phyloP scores from a whole-genome alignment of 2,888 invertebrate species.

The Hyppa rectilinea region DNA sequence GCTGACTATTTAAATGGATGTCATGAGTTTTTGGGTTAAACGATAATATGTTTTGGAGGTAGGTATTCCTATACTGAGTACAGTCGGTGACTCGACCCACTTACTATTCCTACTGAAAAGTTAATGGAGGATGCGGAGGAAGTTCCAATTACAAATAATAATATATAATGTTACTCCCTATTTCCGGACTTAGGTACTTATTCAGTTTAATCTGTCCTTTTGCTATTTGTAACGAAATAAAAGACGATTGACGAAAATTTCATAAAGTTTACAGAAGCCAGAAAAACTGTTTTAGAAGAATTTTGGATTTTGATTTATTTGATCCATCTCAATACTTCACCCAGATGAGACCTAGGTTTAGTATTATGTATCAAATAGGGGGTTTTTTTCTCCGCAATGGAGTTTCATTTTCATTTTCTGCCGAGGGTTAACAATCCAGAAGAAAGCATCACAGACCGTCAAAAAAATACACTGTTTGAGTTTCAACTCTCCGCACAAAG shows the following conservation, averaged over 20 bases:
- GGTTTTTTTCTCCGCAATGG: no score
- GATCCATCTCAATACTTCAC: no score
- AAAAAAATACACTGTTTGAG: no score
- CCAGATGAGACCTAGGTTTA: no score
- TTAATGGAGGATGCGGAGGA: background rate
- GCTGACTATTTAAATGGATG: slow-evolving; percentile 49
- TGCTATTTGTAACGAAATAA: background rate
- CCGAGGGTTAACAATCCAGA: no score
- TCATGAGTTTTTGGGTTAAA: slow-evolving; percentile 27
- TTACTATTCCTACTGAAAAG: slow-evolving; percentile 1
- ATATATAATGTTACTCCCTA: background rate
- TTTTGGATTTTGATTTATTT: background rate
- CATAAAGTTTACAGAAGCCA: background rate
- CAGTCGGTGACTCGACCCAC: slow-evolving; percentile 3
- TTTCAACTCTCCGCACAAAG: no score
- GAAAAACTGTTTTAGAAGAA: no score
- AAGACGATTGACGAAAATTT: no score
- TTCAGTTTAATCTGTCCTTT: background rate
- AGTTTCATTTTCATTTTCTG: no score
- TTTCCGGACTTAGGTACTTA: background rate
- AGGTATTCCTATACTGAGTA: background rate
- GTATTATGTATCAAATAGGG: no score
- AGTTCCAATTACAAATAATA: background rate
- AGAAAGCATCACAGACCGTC: no score
- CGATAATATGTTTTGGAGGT: slow-evolving; percentile 18